Evolutionary conservation across 35 echinoderm and acorn worm genomes (phyloP), one percentile per base, ranked within the genome.

Genomic region (Patiria miniata): DNA sequence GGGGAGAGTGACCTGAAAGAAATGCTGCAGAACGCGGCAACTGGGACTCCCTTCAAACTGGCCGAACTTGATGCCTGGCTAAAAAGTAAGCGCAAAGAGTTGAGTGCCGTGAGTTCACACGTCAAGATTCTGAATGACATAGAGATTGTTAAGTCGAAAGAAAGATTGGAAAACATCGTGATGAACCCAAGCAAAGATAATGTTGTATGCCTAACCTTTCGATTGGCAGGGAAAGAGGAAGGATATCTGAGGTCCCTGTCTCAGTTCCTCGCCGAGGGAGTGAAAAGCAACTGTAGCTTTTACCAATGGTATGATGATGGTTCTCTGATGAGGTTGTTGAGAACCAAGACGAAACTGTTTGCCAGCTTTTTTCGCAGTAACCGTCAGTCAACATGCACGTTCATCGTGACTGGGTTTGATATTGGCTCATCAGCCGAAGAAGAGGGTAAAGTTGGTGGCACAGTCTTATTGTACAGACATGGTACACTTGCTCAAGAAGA

Each of bases 71-170:
- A 73, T 73, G 65, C 30, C 34, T 73, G 65, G 65, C 10, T 73
- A 30, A 0, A 73, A 73, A 73, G 65, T 30, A 73, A 73, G 65
- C 65, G 65, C 2, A 73, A 73, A 73, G 65, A 73, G 29, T 73
- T 36, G 65, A 73, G 65, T 73, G 65, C 26, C 1, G 65, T 73
- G 26, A 30, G n/a, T 3, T 34, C 9, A 14, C 29, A 73, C 30
- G 26, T 73, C 65, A 73, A 73, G 65, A 26, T 73, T 73, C 65
- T 73, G 26, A 12, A 47, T 47, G 30, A 73, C 21, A 23, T 73
- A 73, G 65, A 73, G 6, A 73, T 30, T 8, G 26, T 73, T 8
- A 73, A 73, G 6, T 73, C 65, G 23, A 18, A 34, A 14, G 65
- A 73, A 34, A 73, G 34, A 14, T 30, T 73, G 34, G 65, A 73